phyloP scores from a whole-genome alignment of 2,113 vertebrate genomes.

The Hyla sarda region DNA sequence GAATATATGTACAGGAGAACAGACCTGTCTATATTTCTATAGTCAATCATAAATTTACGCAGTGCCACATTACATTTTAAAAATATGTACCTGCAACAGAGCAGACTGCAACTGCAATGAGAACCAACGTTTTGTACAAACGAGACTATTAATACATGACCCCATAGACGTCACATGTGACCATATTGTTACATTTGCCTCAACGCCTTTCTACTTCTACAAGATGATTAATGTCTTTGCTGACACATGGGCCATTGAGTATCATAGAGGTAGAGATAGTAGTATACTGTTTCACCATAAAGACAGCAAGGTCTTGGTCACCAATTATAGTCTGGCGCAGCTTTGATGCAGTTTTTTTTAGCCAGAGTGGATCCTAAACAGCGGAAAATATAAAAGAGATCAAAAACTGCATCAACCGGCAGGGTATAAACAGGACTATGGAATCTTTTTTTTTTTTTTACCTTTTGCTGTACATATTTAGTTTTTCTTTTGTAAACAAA shows the following conservation, averaged over 20 bases:
- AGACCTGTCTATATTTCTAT: not conserved
- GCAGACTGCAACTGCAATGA: not conserved
- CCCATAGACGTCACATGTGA: not conserved
- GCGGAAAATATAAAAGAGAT: too few relatives aligned
- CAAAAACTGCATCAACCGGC: too few relatives aligned
- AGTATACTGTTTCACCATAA: not conserved
- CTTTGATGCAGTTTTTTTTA: not conserved
- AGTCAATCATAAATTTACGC: not conserved
- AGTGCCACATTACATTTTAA: not conserved
- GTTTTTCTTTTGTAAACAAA: too few relatives aligned
- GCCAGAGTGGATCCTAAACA: not conserved
- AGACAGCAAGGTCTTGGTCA: not conserved
- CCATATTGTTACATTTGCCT: not conserved
- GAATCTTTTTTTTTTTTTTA: too few relatives aligned
- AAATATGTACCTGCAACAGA: not conserved
- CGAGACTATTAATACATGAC: not conserved
- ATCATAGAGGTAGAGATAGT: not conserved
- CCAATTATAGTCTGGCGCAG: not conserved
- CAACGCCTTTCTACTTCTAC: not conserved
- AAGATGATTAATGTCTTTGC: conserved; percentile 12
- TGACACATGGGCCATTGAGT: not conserved
- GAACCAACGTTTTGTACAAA: not conserved
- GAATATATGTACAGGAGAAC: not conserved
- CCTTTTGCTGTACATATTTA: too few relatives aligned
- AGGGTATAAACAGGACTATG: too few relatives aligned